Evolutionary conservation across 2,888 invertebrate genomes (phyloP), one percentile per base, ranked within the genome.

Genomic region (Cantharis rufa): DNA sequence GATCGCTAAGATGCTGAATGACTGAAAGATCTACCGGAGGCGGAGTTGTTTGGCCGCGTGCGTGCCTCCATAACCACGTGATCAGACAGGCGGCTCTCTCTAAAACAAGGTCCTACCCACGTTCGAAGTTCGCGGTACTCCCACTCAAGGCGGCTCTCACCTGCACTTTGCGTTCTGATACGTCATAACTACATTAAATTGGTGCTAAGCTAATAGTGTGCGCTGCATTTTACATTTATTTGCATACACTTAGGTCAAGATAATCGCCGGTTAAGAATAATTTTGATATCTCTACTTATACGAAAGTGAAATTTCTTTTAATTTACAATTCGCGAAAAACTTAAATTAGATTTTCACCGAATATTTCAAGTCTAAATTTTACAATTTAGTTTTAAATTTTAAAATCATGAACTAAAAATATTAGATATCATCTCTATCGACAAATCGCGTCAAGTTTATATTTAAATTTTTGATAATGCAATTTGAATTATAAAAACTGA

Each of bases 31-130:
- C 86, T 86, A 83, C 83, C 80, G 86, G 83, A 91, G 87, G 83
- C 90, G 80, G 90, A 89, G 83, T 91, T 86, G 79, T 89, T 87
- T 82, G 88, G 84, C 90, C 90, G 80, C 91, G 89, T 85, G 90
- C 91, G 86, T 89, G 89, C 83, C 82, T 90, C 90, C 90, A 81
- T 88, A 89, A 82, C 91, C 91, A 84, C 90, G 87, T 86, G 87
- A 87, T 82, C 80, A 78, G 81, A 81, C 85, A 84, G 84, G 82
- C 83, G 82, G 82, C 83, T 77, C 81, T 80, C 81, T 78, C 82
- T 83, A 81, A 82, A 81, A 78, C 82, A 82, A 82, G 81, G 82
- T 83, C 84, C 83, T 82, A 79, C 82, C 81, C 82, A 75, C 83
- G 81, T 48, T 80, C 79, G 81, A 82, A 83, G 80, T 84, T 80